Evolutionary conservation across 2,888 invertebrate species (phyloP), one percentile per base, ranked within the genome.

Genomic region (Pristionchus entomophagus): DNA sequence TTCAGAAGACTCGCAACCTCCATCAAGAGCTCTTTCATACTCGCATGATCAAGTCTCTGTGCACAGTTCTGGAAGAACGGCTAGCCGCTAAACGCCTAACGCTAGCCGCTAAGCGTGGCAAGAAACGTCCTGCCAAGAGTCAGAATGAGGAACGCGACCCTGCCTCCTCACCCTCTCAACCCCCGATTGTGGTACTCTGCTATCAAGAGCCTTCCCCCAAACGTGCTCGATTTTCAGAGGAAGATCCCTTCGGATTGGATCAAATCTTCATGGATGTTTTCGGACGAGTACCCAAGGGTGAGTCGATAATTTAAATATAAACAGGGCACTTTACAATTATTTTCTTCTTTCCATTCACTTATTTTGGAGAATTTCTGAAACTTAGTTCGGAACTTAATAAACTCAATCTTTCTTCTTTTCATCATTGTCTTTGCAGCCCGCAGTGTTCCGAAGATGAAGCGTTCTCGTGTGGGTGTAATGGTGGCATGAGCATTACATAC

Each of bases 21-120:
- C 89, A 88, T 38, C 86, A 85, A 32, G 91, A 91, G 86, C 87
- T 91, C 45, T 87, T 91, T 73, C 90, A 91, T 86, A 89, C 90
- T 56, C 86, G 86, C 35, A 89, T 90, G 86, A 91, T 91, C 82
- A 88, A 89, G 81, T 88, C 89, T 73, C 87, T 91, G 87, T 91
- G 91, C 89, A 91, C 90, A 89, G 89, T 89, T 87, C 22, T 56
- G 22, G 56, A 22, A 56, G 56, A 56, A 56, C 5, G 22, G 56
- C n/a, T 10, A 17, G 56, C 45, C 45, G n/a, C n/a, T n/a, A n/a
- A n/a, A n/a, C n/a, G n/a, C n/a, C n/a, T n/a, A n/a, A n/a, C n/a
- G n/a, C n/a, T n/a, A 86, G 88, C 59, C 88, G 88, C 73, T 85
- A 87, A 62, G 69, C 88, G 89, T 84, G 86, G 87, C 86, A 88